Conservation (phyloP, 1,140 invertebrate genomes). For the Caenorhabditis latens region DNA sequence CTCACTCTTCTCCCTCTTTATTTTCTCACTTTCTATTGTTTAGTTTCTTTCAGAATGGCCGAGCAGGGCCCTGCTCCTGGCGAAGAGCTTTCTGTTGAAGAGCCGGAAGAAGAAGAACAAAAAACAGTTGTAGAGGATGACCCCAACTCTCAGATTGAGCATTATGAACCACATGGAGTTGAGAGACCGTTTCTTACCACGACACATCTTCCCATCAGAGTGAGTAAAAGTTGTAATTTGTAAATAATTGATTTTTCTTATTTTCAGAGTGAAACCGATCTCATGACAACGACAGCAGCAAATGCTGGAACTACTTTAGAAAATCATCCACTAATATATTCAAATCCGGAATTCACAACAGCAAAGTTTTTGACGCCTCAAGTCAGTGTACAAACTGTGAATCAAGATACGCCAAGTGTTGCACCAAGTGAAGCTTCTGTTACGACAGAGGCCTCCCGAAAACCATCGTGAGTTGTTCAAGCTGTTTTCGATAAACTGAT, state of each 20-base stretch:
- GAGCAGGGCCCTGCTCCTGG: constrained; percentile 2
- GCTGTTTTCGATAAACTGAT: background rate
- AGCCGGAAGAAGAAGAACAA: background rate
- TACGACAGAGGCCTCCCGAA: background rate
- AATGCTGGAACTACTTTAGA: background rate
- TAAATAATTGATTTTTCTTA: background rate
- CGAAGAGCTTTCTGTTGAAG: background rate
- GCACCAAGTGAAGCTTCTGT: constrained; percentile 7
- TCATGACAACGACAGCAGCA: background rate
- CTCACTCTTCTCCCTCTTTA: background rate
- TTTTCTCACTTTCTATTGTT: background rate
- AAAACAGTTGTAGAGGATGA: background rate
- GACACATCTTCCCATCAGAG: constrained; percentile 13
- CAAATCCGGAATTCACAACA: background rate
- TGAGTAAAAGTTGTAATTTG: background rate
- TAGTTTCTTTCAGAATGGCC: constrained; percentile 35
- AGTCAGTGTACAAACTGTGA: background rate
- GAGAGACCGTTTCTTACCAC: background rate
- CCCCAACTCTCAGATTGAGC: background rate
- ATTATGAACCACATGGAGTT: background rate
- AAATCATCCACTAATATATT: constrained; percentile 34
- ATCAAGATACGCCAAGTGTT: constrained; percentile 12
- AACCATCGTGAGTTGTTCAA: background rate
- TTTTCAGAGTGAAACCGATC: constrained; percentile 48
- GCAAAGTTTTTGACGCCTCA: background rate